phyloP scores from a whole-genome alignment of 2,888 invertebrate genomes.

The Xestia rhomboidea region DNA sequence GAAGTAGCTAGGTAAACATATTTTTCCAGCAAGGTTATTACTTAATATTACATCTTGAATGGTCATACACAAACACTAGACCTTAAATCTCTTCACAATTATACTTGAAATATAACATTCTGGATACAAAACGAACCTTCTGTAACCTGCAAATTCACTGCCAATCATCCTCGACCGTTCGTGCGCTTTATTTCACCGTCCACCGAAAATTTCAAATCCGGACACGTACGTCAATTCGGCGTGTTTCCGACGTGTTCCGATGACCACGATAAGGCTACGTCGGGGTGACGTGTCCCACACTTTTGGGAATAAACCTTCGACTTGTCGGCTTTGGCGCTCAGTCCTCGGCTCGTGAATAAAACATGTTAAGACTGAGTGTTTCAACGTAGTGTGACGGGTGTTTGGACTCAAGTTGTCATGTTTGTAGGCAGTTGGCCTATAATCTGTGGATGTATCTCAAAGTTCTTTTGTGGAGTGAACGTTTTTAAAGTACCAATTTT shows the following conservation, averaged over 20 bases:
- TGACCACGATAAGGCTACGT: conserved; percentile 56
- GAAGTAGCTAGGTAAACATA: conserved; percentile 6
- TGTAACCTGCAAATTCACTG: conserved; percentile 19
- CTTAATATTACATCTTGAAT: background rate
- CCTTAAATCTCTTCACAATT: background rate
- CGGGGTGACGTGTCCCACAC: conserved; percentile 41
- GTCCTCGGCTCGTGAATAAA: conserved; percentile 66
- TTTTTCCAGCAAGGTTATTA: conserved; percentile 19
- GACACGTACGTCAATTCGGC: conserved; percentile 56
- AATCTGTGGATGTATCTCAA: conserved; percentile 43
- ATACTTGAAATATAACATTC: background rate
- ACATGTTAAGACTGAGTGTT: conserved; percentile 65
- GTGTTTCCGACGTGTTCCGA: conserved; percentile 54
- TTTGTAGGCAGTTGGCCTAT: conserved; percentile 47
- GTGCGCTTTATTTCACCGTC: conserved; percentile 25
- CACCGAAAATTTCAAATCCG: conserved; percentile 56
- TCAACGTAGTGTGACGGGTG: conserved; percentile 51
- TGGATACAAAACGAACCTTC: conserved; percentile 9
- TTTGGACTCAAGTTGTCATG: conserved; percentile 59
- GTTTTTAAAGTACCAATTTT: conserved; percentile 8
- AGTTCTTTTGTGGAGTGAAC: conserved; percentile 16
- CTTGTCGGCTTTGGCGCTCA: conserved; percentile 62
- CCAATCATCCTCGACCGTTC: conserved; percentile 25
- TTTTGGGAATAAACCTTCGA: conserved; percentile 60
- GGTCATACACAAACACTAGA: background rate